Conservation (phyloP, 2,888 invertebrate genomes). For the Cistogaster globosa region DNA sequence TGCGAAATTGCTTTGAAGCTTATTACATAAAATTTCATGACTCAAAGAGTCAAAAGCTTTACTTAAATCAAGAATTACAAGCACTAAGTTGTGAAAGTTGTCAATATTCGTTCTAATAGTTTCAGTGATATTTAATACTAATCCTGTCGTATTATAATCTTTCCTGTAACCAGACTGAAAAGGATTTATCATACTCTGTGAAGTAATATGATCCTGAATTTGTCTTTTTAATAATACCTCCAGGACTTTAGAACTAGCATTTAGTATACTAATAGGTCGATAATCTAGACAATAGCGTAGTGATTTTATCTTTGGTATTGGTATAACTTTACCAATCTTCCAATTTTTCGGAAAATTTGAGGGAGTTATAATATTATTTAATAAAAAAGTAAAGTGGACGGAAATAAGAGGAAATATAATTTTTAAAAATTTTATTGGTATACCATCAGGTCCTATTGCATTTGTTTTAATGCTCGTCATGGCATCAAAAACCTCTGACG, state of each 20-base stretch:
- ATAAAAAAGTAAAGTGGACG: neutral
- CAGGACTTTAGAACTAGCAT: neutral
- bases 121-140: too few species aligned
- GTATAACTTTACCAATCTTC: slow-evolving; percentile 1
- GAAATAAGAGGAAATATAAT: neutral
- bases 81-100: too few species aligned
- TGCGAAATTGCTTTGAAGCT: too few species aligned
- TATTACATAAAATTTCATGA: too few species aligned
- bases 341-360: neutral
- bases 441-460: neutral
- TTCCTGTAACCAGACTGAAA: neutral
- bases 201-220: too few species aligned
- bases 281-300: neutral
- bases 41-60: too few species aligned
- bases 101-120: too few species aligned
- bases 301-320: neutral
- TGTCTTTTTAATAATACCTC: neutral
- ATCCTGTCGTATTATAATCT: too few species aligned
- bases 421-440: slow-evolving; percentile 5
- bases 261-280: neutral
- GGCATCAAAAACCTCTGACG: neutral
- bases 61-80: too few species aligned
- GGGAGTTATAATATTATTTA: neutral
- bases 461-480: neutral
- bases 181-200: neutral